Evolutionary conservation across 2,888 invertebrate genomes (phyloP).

Genomic region (Schizaphis graminum): DNA sequence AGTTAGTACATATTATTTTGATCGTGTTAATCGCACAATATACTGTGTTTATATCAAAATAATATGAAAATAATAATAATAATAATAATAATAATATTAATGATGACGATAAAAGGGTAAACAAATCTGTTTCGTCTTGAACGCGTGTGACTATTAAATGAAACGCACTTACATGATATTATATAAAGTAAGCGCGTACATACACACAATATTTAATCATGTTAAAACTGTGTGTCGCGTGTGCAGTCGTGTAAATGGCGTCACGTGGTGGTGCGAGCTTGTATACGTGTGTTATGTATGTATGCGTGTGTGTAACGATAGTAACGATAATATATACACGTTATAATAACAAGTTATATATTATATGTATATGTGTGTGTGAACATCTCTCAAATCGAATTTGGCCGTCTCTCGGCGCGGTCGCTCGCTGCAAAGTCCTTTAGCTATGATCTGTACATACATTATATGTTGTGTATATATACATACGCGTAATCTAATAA

Average conservation of each 20-base stretch:
- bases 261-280: constrained; percentile 4
- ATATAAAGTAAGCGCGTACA: background rate
- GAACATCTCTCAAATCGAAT: constrained; percentile 39
- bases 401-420: constrained; percentile 12
- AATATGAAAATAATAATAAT: background rate
- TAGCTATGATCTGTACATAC: background rate
- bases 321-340: constrained; percentile 47
- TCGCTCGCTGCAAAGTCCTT: background rate
- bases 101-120: background rate
- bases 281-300: background rate
- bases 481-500: constrained; percentile 47
- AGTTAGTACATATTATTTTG: background rate
- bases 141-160: background rate
- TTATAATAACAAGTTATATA: constrained; percentile 37
- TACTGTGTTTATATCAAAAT: background rate
- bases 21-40: background rate
- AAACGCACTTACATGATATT: background rate
- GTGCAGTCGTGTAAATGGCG: background rate
- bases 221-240: constrained; percentile 16
- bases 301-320: background rate
- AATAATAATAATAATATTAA: background rate
- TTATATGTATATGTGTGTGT: background rate
- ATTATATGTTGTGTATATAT: background rate
- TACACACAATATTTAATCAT: constrained; percentile 26
- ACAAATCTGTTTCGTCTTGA: constrained; percentile 3